Evolutionary conservation across 2,888 invertebrate genomes (phyloP).

Genomic region (Ophioninae sp.): DNA sequence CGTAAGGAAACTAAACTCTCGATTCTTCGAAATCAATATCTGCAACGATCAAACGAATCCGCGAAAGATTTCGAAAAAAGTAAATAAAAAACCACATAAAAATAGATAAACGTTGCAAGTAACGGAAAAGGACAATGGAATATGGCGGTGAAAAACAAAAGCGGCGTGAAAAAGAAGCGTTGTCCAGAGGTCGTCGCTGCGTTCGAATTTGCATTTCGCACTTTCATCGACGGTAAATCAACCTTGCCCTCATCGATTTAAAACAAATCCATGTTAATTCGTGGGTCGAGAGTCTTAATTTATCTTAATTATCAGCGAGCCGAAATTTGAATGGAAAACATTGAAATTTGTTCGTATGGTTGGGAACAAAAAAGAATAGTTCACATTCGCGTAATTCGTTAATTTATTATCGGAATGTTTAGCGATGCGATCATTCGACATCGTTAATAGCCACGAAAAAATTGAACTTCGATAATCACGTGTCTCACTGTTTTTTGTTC

Average conservation of each 20-base stretch:
- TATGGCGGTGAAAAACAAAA: too few relatives aligned
- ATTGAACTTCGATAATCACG: constrained; percentile 6
- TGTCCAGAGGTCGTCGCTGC: not conserved
- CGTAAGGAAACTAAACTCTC: too few relatives aligned
- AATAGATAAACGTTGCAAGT: too few relatives aligned
- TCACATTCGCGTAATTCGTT: not conserved
- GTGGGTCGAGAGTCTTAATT: not conserved
- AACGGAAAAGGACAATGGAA: too few relatives aligned
- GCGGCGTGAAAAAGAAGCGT: too few relatives aligned
- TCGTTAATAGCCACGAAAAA: not conserved
- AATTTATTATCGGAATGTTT: not conserved
- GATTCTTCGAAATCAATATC: too few relatives aligned
- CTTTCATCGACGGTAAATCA: not conserved
- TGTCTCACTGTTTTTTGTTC: constrained; percentile 1
- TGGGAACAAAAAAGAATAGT: not conserved
- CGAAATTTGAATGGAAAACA: not conserved
- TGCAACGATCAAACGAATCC: too few relatives aligned
- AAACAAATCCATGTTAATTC: not conserved
- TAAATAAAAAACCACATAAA: too few relatives aligned
- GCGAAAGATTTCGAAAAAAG: too few relatives aligned
- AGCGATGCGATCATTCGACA: not conserved
- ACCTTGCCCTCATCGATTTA: not conserved
- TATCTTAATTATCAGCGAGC: not conserved
- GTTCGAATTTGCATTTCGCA: not conserved
- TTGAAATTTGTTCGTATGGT: not conserved